Percentiles rank a stretch among this genome's conserved stretches.
Conservation (phyloP, 2,888 invertebrate genomes). For the Lepas anatifera region DNA sequence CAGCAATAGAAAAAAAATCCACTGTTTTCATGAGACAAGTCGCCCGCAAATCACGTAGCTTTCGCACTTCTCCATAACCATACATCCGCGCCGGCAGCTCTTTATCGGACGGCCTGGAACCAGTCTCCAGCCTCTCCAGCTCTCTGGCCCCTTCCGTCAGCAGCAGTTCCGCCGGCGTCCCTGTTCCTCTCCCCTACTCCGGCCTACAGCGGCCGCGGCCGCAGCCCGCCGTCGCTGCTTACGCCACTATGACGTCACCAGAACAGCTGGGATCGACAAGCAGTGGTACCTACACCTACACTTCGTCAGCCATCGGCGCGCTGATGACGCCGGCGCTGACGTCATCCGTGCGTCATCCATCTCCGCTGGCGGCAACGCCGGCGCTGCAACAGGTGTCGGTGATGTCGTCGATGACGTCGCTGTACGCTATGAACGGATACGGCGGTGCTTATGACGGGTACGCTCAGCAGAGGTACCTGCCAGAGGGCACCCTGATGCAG, state of each 20-base stretch:
- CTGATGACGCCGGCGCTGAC: not conserved
- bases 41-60: too few species aligned
- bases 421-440: not conserved
- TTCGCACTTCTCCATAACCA: too few species aligned
- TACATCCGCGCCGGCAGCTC: not conserved
- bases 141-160: too few species aligned
- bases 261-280: not conserved
- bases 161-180: not conserved
- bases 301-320: not conserved
- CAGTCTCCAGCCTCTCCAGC: too few species aligned
- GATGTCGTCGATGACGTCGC: slow-evolving; percentile 2
- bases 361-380: not conserved
- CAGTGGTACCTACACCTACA: not conserved
- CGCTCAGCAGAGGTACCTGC: not conserved
- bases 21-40: too few species aligned
- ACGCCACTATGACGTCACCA: not conserved
- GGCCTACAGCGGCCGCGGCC: not conserved
- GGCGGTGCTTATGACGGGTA: not conserved
- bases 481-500: not conserved
- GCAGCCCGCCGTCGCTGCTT: not conserved
- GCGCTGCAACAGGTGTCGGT: not conserved
- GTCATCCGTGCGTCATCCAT: not conserved
- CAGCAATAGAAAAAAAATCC: too few species aligned
- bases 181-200: not conserved
- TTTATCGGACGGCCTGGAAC: not conserved